Evolutionary conservation across 2,113 vertebrate species (phyloP).

Genomic region (Ictalurus furcatus): DNA sequence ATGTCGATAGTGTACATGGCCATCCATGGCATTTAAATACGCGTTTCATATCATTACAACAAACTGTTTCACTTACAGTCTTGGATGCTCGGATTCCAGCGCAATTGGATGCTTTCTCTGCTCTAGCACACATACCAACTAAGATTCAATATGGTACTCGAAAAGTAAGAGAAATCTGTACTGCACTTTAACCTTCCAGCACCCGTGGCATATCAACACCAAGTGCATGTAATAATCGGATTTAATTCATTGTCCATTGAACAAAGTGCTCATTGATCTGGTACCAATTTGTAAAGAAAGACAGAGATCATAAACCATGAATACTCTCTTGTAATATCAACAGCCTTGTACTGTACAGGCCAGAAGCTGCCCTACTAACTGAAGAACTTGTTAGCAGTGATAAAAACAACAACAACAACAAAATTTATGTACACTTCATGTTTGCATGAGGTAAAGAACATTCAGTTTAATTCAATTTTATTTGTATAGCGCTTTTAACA

Average conservation of each 20-base stretch:
- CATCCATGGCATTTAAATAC: neutral
- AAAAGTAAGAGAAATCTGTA: neutral
- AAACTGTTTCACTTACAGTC: neutral
- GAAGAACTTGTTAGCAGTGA: neutral
- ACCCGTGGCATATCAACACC: neutral
- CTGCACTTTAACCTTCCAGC: neutral
- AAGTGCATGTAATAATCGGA: neutral
- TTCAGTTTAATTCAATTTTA: too few species aligned
- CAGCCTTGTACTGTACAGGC: neutral
- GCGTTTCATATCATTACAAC: neutral
- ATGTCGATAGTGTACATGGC: neutral
- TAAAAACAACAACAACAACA: neutral
- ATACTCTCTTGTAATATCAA: neutral
- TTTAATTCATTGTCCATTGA: neutral
- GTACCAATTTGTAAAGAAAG: neutral
- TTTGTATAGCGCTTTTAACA: too few species aligned
- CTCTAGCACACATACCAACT: neutral
- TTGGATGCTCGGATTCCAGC: neutral
- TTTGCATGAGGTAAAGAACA: neutral
- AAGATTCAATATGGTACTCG: neutral
- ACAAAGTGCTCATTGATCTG: neutral
- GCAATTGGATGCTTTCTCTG: neutral
- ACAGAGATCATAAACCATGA: neutral
- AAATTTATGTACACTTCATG: neutral
- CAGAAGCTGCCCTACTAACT: neutral